Evolutionary conservation across 1,140 invertebrate genomes (phyloP).

Genomic region (Psix sp.): DNA sequence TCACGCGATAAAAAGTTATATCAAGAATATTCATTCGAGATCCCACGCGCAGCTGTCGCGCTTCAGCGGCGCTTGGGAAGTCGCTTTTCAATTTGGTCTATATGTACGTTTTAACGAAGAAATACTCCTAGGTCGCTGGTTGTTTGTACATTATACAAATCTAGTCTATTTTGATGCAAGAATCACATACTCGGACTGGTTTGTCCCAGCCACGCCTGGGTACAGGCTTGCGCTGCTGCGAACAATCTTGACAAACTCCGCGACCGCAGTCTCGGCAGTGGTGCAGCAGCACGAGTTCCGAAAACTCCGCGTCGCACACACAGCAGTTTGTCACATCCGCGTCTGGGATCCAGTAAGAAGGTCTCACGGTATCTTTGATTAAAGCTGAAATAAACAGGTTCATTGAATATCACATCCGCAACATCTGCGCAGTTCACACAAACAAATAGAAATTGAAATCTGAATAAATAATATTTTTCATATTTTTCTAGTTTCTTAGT

Average conservation of each 20-base stretch:
- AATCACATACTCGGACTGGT: conserved; percentile 84
- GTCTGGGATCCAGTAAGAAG: conserved; percentile 89
- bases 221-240: conserved; percentile 80
- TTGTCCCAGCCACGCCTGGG: conserved; percentile 83
- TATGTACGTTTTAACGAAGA: no score
- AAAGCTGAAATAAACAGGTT: conserved; percentile 79
- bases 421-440: no score
- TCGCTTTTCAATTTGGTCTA: no score
- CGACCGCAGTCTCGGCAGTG: conserved; percentile 87
- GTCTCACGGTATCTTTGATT: conserved; percentile 87
- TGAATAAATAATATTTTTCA: no score
- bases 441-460: no score
- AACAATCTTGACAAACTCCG: conserved; percentile 84
- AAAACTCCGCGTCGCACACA: conserved; percentile 79
- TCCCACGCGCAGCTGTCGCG: no score
- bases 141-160: background rate
- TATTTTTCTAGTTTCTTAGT: no score
- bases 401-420: no score
- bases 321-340: conserved; percentile 81
- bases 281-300: conserved; percentile 78
- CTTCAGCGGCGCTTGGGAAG: no score
- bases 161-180: conserved; percentile 76
- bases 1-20: no score
- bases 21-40: no score
- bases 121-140: no score